phyloP scores from a whole-genome alignment of 2,888 invertebrate genomes.

The Bruchidius siliquastri region DNA sequence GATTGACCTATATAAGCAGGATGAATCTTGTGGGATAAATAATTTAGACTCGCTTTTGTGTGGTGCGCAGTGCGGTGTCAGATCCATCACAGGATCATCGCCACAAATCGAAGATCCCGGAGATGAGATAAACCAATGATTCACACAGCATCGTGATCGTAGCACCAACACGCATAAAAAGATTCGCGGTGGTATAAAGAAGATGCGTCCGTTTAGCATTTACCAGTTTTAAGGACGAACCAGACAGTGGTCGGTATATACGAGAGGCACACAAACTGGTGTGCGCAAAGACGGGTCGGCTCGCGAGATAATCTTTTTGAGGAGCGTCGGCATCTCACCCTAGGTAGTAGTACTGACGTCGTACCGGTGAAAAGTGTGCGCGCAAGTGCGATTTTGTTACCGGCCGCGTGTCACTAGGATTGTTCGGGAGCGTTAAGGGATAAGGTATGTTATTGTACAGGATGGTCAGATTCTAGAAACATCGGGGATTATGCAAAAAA shows the following conservation, averaged over 20 bases:
- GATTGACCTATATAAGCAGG: too few species aligned
- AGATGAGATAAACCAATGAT: not conserved
- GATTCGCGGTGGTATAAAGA: constrained; percentile 23
- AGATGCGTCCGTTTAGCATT: constrained; percentile 20
- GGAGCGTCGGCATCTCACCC: not conserved
- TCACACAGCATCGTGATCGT: not conserved
- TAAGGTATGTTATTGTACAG: not conserved
- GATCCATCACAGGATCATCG: not conserved
- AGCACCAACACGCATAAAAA: constrained; percentile 19
- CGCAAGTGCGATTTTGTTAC: not conserved
- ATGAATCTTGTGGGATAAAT: too few species aligned
- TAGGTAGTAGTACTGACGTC: not conserved
- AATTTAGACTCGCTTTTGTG: too few species aligned
- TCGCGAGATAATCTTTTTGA: not conserved
- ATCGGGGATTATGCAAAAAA: too few species aligned
- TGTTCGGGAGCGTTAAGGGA: not conserved
- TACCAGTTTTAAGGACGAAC: constrained; percentile 16
- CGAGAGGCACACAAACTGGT: not conserved
- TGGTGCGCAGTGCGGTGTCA: not conserved
- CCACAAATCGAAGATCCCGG: not conserved
- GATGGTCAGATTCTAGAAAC: not conserved
- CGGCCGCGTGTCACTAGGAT: not conserved
- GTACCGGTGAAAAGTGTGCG: not conserved
- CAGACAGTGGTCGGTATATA: not conserved
- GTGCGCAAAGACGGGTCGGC: not conserved